A percentile compares a stretch with the other conserved stretches of the same genome.
Evolutionary conservation across 2,888 invertebrate genomes (phyloP).

Genomic region (Leptinotarsa juncta): DNA sequence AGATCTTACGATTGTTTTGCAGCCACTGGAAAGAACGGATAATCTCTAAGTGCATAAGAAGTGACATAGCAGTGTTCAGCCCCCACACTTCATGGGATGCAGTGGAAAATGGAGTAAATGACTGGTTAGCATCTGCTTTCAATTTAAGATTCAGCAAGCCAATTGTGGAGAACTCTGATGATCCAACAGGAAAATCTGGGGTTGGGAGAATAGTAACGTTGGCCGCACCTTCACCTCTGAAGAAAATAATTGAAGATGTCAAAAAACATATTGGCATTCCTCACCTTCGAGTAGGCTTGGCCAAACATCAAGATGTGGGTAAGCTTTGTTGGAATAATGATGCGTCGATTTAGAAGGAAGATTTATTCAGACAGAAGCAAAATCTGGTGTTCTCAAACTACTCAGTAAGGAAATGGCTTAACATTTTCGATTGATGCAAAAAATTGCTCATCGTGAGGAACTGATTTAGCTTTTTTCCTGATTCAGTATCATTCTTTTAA

Average conservation of each 20-base stretch:
- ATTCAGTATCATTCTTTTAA: too few relatives aligned
- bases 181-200: slow-evolving; percentile 64
- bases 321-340: slow-evolving; percentile 17
- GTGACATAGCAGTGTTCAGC: slow-evolving; percentile 89
- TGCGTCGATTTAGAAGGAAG: background rate
- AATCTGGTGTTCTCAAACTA: too few relatives aligned
- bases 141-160: slow-evolving; percentile 54
- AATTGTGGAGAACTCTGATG: slow-evolving; percentile 56
- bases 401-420: too few relatives aligned
- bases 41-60: slow-evolving; percentile 81
- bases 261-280: slow-evolving; percentile 77
- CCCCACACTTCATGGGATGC: slow-evolving; percentile 95
- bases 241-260: slow-evolving; percentile 73
- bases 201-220: slow-evolving; percentile 71
- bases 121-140: slow-evolving; percentile 88
- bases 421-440: too few relatives aligned
- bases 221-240: slow-evolving; percentile 67
- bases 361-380: too few relatives aligned
- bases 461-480: too few relatives aligned
- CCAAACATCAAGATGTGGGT: slow-evolving; percentile 61
- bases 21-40: slow-evolving; percentile 86
- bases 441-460: too few relatives aligned
- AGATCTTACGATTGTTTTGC: slow-evolving; percentile 43
- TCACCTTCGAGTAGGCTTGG: slow-evolving; percentile 81
- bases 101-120: slow-evolving; percentile 86